phyloP scores from a whole-genome alignment of 1,140 invertebrate genomes.

The Antheraea pernyi region DNA sequence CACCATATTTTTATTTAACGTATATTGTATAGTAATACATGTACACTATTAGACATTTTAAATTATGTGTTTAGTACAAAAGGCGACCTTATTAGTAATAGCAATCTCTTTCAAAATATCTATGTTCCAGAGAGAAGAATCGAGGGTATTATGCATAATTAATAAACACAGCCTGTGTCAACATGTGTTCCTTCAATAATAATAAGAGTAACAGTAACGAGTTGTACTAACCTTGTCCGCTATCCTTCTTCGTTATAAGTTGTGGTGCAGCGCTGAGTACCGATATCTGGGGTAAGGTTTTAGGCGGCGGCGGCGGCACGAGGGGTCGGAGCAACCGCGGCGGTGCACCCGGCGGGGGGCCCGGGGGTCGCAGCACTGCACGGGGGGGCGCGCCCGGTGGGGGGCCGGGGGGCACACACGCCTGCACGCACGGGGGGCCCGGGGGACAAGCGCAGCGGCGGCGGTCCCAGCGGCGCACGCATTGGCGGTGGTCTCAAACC shows the following conservation, averaged over 20 bases:
- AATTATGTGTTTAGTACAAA: too few relatives aligned
- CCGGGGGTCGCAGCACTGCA: conserved; percentile 56
- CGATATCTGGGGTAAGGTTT: conserved; percentile 81
- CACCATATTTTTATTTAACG: too few relatives aligned
- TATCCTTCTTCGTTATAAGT: conserved; percentile 85
- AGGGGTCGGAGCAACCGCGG: conserved; percentile 77
- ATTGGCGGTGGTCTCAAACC: conserved; percentile 82
- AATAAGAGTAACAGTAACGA: too few relatives aligned
- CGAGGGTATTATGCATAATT: too few relatives aligned
- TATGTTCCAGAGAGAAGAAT: too few relatives aligned
- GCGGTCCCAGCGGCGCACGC: conserved; percentile 60
- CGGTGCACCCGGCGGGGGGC: conserved; percentile 83
- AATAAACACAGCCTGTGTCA: too few relatives aligned
- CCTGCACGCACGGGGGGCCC: conserved; percentile 26
- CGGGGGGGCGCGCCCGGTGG: conserved; percentile 52
- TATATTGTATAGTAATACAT: too few relatives aligned
- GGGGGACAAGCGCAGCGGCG: conserved; percentile 50
- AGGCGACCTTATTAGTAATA: too few relatives aligned
- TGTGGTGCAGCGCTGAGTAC: conserved; percentile 91
- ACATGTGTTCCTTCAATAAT: too few relatives aligned
- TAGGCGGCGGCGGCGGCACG: conserved; percentile 80
- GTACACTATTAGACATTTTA: too few relatives aligned
- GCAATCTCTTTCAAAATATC: too few relatives aligned
- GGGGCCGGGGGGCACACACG: conserved; percentile 68
- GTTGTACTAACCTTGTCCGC: conserved; percentile 67